Evolutionary conservation across 2,888 invertebrate genomes (phyloP).

Genomic region (Dynastes grantii): DNA sequence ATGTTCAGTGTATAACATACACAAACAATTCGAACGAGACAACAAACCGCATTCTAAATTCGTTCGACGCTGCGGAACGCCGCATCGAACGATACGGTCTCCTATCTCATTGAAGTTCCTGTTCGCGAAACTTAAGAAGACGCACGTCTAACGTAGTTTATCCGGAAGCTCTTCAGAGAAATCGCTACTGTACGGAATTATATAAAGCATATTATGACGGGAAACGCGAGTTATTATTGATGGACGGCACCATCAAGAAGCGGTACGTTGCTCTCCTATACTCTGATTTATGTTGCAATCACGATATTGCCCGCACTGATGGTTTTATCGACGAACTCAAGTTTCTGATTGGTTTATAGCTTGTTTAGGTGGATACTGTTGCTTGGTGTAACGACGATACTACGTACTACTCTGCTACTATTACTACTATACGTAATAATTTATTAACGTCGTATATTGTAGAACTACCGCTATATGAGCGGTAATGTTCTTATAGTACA

Average conservation of each 20-base stretch:
- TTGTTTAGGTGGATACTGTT: slow-evolving; percentile 38
- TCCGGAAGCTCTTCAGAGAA: slow-evolving; percentile 17
- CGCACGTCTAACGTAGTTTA: slow-evolving; percentile 37
- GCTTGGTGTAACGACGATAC: slow-evolving; percentile 29
- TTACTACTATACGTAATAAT: slow-evolving; percentile 28
- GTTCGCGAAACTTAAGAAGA: slow-evolving; percentile 37
- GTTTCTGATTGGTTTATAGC: slow-evolving; percentile 46
- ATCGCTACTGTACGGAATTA: slow-evolving; percentile 28
- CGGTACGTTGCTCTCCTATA: not conserved
- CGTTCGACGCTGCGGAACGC: not conserved
- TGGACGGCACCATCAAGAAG: slow-evolving; percentile 14
- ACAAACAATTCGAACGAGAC: no score
- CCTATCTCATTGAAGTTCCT: slow-evolving; percentile 21
- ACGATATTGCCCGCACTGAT: slow-evolving; percentile 40
- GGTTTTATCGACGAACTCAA: slow-evolving; percentile 41
- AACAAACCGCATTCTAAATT: no score
- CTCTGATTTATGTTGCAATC: slow-evolving; percentile 49
- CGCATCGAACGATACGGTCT: no score
- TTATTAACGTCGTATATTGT: slow-evolving; percentile 39
- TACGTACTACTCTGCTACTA: not conserved
- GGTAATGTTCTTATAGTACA: slow-evolving; percentile 18
- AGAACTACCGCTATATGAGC: slow-evolving; percentile 7
- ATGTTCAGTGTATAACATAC: no score
- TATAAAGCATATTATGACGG: slow-evolving; percentile 43
- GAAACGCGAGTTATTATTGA: slow-evolving; percentile 43